These are phyloP conservation scores for Triplophysa bombifrons DNA, from an alignment of 2,797 vertebrate species.

Conservation along the genomic window DNA sequence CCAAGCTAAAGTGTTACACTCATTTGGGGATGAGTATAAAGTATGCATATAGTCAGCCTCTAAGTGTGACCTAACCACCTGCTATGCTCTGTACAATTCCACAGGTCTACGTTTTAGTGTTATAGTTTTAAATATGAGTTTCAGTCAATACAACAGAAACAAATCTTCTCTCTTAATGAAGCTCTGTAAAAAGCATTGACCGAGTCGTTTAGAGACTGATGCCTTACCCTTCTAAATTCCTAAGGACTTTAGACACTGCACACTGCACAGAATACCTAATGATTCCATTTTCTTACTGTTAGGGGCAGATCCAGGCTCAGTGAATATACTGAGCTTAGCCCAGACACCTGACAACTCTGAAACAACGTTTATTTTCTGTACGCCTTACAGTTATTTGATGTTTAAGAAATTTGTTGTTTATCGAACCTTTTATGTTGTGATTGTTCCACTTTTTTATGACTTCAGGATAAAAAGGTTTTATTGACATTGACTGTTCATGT, in stretches of 20 bases:
- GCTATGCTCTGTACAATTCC: conserved; percentile 4
- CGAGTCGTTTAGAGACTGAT: conserved; percentile 44
- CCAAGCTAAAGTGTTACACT: conserved; percentile 40
- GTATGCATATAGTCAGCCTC: conserved; percentile 33
- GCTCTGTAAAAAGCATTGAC: conserved; percentile 47
- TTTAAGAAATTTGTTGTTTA: background rate
- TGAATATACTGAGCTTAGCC: too few species aligned
- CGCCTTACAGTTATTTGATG: conserved; percentile 21
- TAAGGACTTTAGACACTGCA: background rate
- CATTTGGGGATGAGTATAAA: conserved; percentile 15
- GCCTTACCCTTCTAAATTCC: conserved; percentile 23
- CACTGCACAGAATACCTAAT: background rate
- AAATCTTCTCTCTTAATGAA: conserved; percentile 46
- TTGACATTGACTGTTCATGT: background rate
- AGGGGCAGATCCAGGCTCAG: too few species aligned
- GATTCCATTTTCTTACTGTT: too few species aligned
- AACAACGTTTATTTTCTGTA: conserved; percentile 24
- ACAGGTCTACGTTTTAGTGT: background rate
- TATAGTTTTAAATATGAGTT: conserved; percentile 20
- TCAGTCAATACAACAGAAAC: conserved; percentile 33
- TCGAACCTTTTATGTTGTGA: conserved; percentile 1
- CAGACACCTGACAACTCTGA: too few species aligned
- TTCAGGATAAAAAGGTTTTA: background rate
- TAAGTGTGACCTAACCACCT: conserved; percentile 14
- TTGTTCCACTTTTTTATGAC: conserved; percentile 53